Conservation (phyloP, 2,113 vertebrate species). For the Psophia crepitans region DNA sequence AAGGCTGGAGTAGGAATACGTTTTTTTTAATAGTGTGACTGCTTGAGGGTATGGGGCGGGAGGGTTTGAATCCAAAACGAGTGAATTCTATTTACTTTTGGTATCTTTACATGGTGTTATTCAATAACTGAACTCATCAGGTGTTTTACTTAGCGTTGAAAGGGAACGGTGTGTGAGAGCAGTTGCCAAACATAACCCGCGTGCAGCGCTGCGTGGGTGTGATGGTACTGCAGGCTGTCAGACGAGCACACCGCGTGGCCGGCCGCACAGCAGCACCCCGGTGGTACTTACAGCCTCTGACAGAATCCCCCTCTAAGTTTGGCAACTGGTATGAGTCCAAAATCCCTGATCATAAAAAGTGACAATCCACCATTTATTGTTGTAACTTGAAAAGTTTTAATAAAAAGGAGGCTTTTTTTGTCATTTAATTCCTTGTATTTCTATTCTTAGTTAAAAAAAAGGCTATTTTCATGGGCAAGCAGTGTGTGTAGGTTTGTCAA, state of each 20-base stretch:
- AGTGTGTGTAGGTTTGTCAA: neutral
- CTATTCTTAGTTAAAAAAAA: neutral
- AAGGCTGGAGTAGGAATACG: neutral
- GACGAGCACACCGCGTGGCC: fast-evolving
- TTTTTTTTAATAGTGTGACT: neutral
- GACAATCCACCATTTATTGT: neutral
- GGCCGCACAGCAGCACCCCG: neutral
- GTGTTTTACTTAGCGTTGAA: neutral
- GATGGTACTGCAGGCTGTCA: neutral
- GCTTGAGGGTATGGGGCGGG: neutral
- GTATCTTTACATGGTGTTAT: constrained; percentile 21
- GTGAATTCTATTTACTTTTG: neutral
- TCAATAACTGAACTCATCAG: constrained; percentile 7
- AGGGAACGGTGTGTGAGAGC: neutral
- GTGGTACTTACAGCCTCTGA: neutral
- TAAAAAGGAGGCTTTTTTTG: constrained; percentile 7
- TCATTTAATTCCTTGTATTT: neutral
- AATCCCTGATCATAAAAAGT: neutral
- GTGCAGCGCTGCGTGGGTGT: neutral
- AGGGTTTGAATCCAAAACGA: neutral
- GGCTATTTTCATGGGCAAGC: neutral
- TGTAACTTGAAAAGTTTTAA: constrained; percentile 13
- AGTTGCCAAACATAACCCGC: neutral
- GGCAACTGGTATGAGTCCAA: neutral
- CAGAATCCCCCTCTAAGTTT: neutral